A percentile compares a stretch with the other conserved stretches of the same genome.
Evolutionary conservation across 64 coral and sea anemone species (phyloP).

Genomic region (Acropora tenuis): DNA sequence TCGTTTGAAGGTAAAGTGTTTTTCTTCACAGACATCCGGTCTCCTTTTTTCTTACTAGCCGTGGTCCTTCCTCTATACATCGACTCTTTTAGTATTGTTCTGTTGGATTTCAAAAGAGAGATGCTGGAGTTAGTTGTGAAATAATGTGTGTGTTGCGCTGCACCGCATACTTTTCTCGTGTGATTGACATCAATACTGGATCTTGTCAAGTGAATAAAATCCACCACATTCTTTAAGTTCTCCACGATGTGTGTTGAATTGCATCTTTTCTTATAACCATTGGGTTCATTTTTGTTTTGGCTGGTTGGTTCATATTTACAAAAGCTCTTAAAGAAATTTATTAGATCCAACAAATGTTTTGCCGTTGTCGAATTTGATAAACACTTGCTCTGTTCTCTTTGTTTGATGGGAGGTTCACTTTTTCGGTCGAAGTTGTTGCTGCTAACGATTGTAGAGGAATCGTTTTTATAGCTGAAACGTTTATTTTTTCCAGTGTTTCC

Average conservation of each 20-base stretch:
- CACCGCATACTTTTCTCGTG: neutral
- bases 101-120: neutral
- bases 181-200: neutral
- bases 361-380: neutral
- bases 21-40: neutral
- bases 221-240: neutral
- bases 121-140: neutral
- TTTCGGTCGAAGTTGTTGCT: neutral
- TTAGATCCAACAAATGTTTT: constrained; percentile 23
- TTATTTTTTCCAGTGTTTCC: neutral
- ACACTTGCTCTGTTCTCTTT: neutral
- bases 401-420: neutral
- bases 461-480: neutral
- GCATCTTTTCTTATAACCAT: neutral
- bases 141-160: neutral
- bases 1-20: neutral
- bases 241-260: neutral
- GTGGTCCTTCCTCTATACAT: constrained; percentile 5
- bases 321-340: constrained; percentile 15
- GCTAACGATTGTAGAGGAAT: neutral
- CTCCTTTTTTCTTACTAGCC: neutral
- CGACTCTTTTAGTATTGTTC: neutral
- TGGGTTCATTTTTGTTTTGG: neutral
- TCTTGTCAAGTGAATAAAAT: neutral
- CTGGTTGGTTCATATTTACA: neutral